Evolutionary conservation across 2,113 vertebrate genomes (phyloP).

Genomic region (Pomatostomus ruficeps): DNA sequence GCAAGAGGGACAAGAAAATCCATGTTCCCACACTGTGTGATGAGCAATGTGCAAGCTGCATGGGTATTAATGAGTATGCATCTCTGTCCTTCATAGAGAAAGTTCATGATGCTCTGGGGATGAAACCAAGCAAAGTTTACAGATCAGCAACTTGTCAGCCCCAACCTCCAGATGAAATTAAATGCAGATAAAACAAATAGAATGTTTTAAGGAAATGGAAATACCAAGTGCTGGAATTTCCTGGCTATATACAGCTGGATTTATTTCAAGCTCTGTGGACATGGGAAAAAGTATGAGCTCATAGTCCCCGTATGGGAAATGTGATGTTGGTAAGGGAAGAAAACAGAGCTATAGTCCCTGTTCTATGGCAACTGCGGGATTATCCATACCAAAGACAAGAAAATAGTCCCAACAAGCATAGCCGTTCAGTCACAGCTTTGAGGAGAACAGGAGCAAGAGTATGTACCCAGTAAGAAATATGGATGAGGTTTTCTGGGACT

Average conservation of each 20-base stretch:
- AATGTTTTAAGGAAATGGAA: conserved; percentile 58
- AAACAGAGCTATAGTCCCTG: neutral
- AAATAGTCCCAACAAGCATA: neutral
- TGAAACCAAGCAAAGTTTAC: conserved; percentile 47
- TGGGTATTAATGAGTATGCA: neutral
- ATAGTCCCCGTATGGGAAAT: conserved; percentile 28
- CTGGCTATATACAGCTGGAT: conserved; percentile 15
- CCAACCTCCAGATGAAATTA: conserved; percentile 25
- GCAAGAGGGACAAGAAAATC: neutral
- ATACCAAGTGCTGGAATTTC: conserved; percentile 43
- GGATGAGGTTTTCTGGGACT: neutral
- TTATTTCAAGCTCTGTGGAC: conserved; percentile 42
- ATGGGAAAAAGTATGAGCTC: conserved; percentile 50
- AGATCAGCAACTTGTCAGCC: conserved; percentile 48
- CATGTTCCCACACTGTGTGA: accelerated
- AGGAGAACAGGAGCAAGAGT: neutral
- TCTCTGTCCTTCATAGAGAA: neutral
- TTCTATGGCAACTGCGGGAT: neutral
- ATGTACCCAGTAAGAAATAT: neutral
- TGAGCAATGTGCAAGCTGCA: neutral
- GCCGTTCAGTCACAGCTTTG: neutral
- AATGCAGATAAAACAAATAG: conserved; percentile 50
- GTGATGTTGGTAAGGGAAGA: neutral
- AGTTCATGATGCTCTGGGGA: conserved; percentile 15
- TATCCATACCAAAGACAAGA: neutral